Evolutionary conservation across 2,888 invertebrate genomes (phyloP).

Genomic region (Eurois occulta): DNA sequence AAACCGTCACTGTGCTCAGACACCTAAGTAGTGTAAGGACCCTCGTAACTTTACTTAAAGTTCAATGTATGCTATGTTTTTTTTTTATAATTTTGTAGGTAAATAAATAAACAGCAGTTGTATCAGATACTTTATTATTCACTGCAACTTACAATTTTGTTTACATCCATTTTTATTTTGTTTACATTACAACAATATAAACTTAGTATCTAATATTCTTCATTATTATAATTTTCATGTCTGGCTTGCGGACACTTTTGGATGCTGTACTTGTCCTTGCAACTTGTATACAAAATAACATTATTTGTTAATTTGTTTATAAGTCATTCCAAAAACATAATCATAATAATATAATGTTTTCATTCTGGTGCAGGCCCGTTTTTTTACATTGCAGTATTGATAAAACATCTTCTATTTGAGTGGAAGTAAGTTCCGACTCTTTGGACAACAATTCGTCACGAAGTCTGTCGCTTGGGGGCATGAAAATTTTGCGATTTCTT

Average conservation of each 20-base stretch:
- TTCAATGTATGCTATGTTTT: background rate
- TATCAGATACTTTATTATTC: slow-evolving; percentile 36
- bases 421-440: background rate
- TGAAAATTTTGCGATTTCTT: background rate
- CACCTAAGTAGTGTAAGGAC: background rate
- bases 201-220: background rate
- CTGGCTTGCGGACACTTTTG: background rate
- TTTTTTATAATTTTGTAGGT: background rate
- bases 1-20: background rate
- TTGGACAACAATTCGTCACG: slow-evolving; percentile 1
- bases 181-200: slow-evolving; percentile 36
- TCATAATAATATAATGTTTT: background rate
- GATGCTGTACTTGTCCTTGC: background rate
- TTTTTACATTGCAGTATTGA: background rate
- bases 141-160: slow-evolving; percentile 36
- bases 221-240: background rate
- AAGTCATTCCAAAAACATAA: background rate
- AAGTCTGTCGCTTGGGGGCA: background rate
- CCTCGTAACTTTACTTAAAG: background rate
- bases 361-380: background rate
- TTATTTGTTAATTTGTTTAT: slow-evolving; percentile 16
- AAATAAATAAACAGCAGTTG: slow-evolving; percentile 9
- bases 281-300: background rate
- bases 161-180: slow-evolving; percentile 1
- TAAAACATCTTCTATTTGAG: slow-evolving; percentile 1